These are phyloP conservation scores for Pollicipes pollicipes DNA, from an alignment of 1,140 invertebrate genomes.

Conservation along the genomic window DNA sequence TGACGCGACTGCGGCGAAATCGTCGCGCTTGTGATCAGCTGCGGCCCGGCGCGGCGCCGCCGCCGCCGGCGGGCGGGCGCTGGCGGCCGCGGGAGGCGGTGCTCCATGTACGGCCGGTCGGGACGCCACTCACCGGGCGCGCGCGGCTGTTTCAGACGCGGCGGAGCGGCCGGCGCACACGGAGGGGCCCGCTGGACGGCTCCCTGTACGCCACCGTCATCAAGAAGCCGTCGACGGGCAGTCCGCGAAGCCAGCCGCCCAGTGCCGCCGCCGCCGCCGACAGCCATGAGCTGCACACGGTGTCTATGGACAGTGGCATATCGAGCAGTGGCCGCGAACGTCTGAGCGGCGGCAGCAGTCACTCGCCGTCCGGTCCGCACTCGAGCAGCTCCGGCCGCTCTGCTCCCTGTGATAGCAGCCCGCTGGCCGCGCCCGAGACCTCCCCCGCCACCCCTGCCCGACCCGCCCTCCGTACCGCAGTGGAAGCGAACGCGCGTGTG, in stretches of 20 bases:
- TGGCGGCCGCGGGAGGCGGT: too few relatives aligned
- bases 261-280: too few relatives aligned
- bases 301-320: constrained; percentile 64
- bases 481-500: constrained; percentile 12
- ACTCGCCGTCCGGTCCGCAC: neutral
- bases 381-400: neutral
- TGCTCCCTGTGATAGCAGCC: neutral
- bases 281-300: constrained; percentile 19
- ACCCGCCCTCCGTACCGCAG: constrained; percentile 7
- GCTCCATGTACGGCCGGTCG: too few relatives aligned
- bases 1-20: neutral
- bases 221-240: constrained; percentile 29
- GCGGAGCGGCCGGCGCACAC: constrained; percentile 31
- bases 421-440: neutral
- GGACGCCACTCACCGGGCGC: too few relatives aligned
- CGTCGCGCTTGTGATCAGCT: neutral
- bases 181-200: constrained; percentile 64
- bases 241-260: constrained; percentile 24
- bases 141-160: constrained; percentile 25
- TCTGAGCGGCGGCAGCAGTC: constrained; percentile 9
- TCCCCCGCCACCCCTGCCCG: neutral
- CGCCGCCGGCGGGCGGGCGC: too few relatives aligned
- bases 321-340: constrained; percentile 26
- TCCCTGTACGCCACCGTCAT: constrained; percentile 69
- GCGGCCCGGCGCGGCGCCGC: too few relatives aligned